Evolutionary conservation across 1,140 invertebrate genomes (phyloP).

Genomic region (Camponotus pennsylvanicus): DNA sequence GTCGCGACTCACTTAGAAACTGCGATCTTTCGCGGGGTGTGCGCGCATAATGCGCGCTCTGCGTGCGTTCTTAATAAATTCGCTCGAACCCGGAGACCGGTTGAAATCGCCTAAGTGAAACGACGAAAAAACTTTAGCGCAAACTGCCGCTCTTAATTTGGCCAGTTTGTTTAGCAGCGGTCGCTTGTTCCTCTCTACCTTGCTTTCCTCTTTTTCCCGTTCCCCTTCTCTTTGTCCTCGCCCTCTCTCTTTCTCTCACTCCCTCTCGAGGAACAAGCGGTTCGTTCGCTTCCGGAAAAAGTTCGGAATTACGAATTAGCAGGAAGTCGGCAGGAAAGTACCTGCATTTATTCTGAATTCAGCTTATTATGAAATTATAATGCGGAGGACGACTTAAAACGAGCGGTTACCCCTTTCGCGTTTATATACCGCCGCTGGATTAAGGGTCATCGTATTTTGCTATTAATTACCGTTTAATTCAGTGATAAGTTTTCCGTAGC

Average conservation of each 20-base stretch:
- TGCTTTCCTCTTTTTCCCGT: constrained; percentile 8
- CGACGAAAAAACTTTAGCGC: constrained; percentile 73
- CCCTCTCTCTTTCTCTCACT: background rate
- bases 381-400: constrained; percentile 68
- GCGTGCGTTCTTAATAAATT: constrained; percentile 83
- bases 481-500: constrained; percentile 13
- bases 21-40: constrained; percentile 75
- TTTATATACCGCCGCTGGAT: constrained; percentile 56
- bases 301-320: constrained; percentile 75
- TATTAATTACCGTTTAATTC: constrained; percentile 63
- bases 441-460: constrained; percentile 65
- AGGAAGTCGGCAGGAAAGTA: constrained; percentile 67
- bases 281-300: constrained; percentile 76
- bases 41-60: constrained; percentile 57
- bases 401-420: constrained; percentile 52
- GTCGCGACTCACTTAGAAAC: constrained; percentile 85
- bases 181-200: constrained; percentile 24
- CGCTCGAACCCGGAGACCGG: constrained; percentile 62
- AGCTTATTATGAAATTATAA: constrained; percentile 75
- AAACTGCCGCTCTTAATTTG: constrained; percentile 75
- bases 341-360: constrained; percentile 69
- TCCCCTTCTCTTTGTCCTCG: background rate
- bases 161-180: constrained; percentile 68
- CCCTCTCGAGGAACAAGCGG: constrained; percentile 59
- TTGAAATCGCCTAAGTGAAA: constrained; percentile 71